A percentile compares a stretch with the other conserved stretches of the same genome.
phyloP scores from a whole-genome alignment of 2,113 vertebrate genomes.

The Pelvicachromis taeniatus region DNA sequence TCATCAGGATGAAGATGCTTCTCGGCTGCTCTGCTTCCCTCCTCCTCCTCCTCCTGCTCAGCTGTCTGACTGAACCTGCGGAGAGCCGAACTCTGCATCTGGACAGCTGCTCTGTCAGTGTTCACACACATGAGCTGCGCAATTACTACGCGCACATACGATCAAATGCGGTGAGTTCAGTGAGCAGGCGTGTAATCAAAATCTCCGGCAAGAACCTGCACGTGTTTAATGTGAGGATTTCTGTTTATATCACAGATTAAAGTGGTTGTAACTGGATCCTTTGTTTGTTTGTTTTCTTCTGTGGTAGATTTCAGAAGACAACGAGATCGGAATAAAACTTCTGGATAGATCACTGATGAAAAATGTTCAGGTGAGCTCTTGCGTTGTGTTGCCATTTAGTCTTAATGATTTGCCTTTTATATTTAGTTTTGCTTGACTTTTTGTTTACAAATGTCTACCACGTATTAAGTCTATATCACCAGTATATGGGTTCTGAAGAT shows the following conservation, averaged over 20 bases:
- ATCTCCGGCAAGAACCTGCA: background rate
- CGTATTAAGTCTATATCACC: background rate
- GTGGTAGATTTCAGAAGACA: conserved; percentile 58
- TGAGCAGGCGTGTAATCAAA: background rate
- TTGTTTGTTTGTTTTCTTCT: background rate
- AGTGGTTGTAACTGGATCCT: background rate
- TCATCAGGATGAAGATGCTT: conserved; percentile 36
- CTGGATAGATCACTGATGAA: conserved; percentile 49
- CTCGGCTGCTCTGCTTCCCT: background rate
- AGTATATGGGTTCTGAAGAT: background rate
- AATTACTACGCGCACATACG: conserved; percentile 60
- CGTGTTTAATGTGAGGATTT: background rate
- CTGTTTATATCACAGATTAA: background rate
- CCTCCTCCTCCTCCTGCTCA: conserved; percentile 44
- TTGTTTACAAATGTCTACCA: background rate
- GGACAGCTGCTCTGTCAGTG: conserved; percentile 59
- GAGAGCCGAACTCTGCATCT: conserved; percentile 36
- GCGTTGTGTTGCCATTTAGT: background rate
- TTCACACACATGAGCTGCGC: conserved; percentile 67
- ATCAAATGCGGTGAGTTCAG: conserved; percentile 56
- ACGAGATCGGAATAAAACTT: conserved; percentile 53
- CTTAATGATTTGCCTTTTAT: background rate
- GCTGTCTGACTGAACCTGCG: background rate
- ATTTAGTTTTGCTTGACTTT: background rate
- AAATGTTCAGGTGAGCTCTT: conserved; percentile 57